Percentiles rank a stretch among this genome's conserved stretches.
Evolutionary conservation across 2,797 vertebrate genomes (phyloP).

Genomic region (Rhincodon typus): DNA sequence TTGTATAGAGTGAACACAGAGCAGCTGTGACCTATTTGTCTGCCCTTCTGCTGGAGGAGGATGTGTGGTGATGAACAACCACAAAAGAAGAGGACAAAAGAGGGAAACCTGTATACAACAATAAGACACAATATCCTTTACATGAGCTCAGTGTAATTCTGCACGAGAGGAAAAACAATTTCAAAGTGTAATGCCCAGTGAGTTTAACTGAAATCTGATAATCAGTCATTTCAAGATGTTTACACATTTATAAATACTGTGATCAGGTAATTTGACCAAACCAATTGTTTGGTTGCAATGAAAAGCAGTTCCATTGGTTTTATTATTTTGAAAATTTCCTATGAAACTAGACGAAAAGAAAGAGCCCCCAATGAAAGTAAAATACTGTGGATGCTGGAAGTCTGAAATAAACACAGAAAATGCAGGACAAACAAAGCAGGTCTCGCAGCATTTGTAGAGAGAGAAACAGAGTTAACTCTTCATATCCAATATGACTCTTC

Average conservation of each 20-base stretch:
- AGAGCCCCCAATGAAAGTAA: too few species aligned
- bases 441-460: too few species aligned
- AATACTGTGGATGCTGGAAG: too few species aligned
- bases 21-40: slow-evolving; percentile 17
- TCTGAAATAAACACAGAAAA: too few species aligned
- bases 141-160: slow-evolving; percentile 1
- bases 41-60: background rate
- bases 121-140: background rate
- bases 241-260: background rate
- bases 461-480: too few species aligned
- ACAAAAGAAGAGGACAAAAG: background rate
- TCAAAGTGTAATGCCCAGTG: background rate
- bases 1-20: background rate
- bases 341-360: background rate
- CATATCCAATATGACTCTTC: too few species aligned
- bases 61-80: background rate
- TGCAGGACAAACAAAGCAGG: too few species aligned
- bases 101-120: background rate
- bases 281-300: background rate
- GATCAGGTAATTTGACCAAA: background rate
- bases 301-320: background rate
- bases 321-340: background rate
- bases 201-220: background rate
- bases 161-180: background rate
- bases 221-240: background rate